These are phyloP conservation scores for Nothura maculosa DNA, from an alignment of 2,797 vertebrate species.

Conservation along the genomic window DNA sequence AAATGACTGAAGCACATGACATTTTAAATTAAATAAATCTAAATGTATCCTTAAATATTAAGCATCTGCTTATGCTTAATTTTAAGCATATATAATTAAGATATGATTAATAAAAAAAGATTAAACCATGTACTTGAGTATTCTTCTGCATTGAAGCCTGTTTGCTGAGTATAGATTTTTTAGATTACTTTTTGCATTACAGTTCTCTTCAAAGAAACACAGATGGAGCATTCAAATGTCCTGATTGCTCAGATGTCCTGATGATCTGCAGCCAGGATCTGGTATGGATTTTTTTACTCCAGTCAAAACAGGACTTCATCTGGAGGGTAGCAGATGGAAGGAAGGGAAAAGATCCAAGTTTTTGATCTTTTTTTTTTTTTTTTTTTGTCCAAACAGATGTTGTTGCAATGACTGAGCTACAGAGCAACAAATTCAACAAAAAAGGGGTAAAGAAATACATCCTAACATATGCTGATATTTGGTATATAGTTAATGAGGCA, in stretches of 20 bases:
- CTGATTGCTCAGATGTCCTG: constrained; percentile 58
- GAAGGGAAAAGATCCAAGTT: constrained; percentile 52
- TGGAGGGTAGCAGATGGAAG: constrained; percentile 61
- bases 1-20: background rate
- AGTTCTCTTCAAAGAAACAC: constrained; percentile 24
- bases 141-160: background rate
- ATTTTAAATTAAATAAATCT: background rate
- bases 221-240: constrained; percentile 51
- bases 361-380: constrained; percentile 17
- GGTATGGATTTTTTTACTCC: constrained; percentile 36
- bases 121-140: background rate
- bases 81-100: background rate
- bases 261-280: constrained; percentile 57
- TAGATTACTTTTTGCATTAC: constrained; percentile 15
- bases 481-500: background rate
- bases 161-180: background rate
- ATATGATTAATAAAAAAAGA: background rate
- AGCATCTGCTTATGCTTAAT: background rate
- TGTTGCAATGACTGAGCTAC: constrained; percentile 34
- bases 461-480: constrained; percentile 46
- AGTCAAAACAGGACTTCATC: constrained; percentile 54
- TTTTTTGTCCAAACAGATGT: constrained; percentile 30
- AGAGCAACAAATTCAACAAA: constrained; percentile 29
- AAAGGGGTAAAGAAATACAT: constrained; percentile 37
- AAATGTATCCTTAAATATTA: background rate